These are phyloP conservation scores for Arvicanthis niloticus DNA, from an alignment of 2,113 vertebrate species.

Conservation along the genomic window DNA sequence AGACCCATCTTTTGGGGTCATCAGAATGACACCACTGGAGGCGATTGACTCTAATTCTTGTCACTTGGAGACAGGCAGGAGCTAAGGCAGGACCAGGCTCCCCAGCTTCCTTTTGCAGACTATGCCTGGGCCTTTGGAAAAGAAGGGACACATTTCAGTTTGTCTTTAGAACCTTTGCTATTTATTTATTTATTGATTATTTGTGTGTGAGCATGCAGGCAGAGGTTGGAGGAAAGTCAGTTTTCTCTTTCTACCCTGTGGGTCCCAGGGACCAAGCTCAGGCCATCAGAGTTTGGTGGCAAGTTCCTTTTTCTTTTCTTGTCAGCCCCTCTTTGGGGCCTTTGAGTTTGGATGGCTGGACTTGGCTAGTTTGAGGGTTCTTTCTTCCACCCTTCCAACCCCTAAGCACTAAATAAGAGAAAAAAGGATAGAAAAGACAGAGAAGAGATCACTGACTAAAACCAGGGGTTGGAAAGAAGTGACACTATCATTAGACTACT, in stretches of 20 bases:
- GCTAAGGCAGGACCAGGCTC: neutral
- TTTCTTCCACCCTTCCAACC: no score
- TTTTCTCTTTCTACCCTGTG: neutral
- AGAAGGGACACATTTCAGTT: neutral
- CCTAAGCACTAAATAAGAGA: no score
- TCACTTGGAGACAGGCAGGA: neutral
- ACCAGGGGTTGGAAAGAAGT: no score
- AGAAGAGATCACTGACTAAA: no score
- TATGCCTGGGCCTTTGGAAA: neutral
- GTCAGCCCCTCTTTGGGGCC: neutral
- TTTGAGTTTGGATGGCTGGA: neutral
- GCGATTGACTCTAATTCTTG: neutral
- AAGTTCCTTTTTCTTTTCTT: neutral
- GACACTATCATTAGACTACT: no score
- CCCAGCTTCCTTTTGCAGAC: neutral
- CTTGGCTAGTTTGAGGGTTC: no score
- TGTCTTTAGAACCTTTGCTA: no score
- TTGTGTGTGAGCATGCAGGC: neutral
- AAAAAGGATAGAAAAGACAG: no score
- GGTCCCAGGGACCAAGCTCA: no score
- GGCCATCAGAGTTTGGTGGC: neutral
- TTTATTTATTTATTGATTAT: neutral
- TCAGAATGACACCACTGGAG: no score
- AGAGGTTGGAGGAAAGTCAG: neutral
- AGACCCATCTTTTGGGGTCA: neutral